A percentile compares a stretch with the other conserved stretches of the same genome.
Evolutionary conservation across 2,797 vertebrate genomes (phyloP).

Genomic region (Otus scops): DNA sequence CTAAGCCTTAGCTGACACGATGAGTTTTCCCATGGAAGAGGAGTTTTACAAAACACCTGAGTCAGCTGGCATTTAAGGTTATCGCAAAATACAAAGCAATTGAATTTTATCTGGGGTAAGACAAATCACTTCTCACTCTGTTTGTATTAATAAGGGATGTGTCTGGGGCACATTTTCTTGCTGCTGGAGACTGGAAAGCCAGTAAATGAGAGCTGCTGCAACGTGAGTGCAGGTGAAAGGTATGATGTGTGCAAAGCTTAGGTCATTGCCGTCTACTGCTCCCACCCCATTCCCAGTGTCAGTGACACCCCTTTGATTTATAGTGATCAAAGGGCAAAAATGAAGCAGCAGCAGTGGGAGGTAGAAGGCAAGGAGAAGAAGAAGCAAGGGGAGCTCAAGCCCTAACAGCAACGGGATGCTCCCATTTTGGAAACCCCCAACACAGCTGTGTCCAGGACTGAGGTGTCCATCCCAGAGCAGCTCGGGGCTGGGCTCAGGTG

Average conservation of each 20-base stretch:
- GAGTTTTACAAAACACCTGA: background rate
- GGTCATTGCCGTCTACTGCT: background rate
- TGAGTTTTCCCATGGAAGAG: background rate
- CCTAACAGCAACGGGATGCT: fast-evolving
- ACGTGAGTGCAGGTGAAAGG: background rate
- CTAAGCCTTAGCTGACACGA: background rate
- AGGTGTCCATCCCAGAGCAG: background rate
- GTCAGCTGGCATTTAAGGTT: background rate
- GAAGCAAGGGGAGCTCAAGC: background rate
- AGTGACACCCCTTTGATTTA: background rate
- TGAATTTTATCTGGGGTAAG: background rate
- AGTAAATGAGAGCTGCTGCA: background rate
- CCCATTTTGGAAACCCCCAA: background rate
- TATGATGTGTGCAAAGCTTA: background rate
- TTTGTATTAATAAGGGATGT: background rate
- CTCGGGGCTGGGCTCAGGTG: background rate
- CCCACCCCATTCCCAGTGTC: background rate
- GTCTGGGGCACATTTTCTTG: background rate
- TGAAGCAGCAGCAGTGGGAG: background rate
- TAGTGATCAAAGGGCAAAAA: background rate
- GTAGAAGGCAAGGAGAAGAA: background rate
- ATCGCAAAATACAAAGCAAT: background rate
- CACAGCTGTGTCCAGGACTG: background rate
- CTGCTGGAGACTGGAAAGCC: background rate
- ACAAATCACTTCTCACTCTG: background rate